Evolutionary conservation across 1,140 invertebrate genomes (phyloP).

Genomic region (Drosophila mayri): DNA sequence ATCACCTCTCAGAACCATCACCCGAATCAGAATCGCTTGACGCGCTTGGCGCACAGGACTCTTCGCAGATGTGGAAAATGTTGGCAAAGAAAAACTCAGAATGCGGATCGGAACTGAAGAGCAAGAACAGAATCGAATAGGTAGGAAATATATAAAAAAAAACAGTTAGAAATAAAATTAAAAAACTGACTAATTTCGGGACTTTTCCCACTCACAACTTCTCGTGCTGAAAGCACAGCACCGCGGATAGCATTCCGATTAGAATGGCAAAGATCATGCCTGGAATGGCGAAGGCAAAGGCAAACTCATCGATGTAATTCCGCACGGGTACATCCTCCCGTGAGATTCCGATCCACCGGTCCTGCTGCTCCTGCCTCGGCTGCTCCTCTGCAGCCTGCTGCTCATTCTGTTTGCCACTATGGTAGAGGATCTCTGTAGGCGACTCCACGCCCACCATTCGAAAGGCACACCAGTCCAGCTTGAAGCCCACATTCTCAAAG

Average conservation of each 20-base stretch:
- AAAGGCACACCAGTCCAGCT: constrained; percentile 96
- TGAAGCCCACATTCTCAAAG: constrained; percentile 91
- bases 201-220: constrained; percentile 88
- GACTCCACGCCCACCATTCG: constrained; percentile 87
- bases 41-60: constrained; percentile 62
- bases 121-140: constrained; percentile 31
- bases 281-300: constrained; percentile 90
- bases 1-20: constrained; percentile 63
- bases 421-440: constrained; percentile 77
- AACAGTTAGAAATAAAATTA: constrained; percentile 10
- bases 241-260: constrained; percentile 88
- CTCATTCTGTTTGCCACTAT: constrained; percentile 58
- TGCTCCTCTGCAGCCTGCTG: constrained; percentile 39
- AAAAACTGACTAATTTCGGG: neutral
- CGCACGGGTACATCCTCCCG: constrained; percentile 88
- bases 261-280: constrained; percentile 89
- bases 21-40: constrained; percentile 54
- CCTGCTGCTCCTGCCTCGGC: constrained; percentile 33
- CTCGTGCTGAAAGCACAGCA: constrained; percentile 91
- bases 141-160: constrained; percentile 30
- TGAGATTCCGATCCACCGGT: constrained; percentile 83
- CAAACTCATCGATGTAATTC: constrained; percentile 90
- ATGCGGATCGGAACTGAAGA: constrained; percentile 75
- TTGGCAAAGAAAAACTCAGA: constrained; percentile 84
- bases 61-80: constrained; percentile 84